Conservation (phyloP, 2,888 invertebrate genomes). For the Nesidiocoris tenuis region DNA sequence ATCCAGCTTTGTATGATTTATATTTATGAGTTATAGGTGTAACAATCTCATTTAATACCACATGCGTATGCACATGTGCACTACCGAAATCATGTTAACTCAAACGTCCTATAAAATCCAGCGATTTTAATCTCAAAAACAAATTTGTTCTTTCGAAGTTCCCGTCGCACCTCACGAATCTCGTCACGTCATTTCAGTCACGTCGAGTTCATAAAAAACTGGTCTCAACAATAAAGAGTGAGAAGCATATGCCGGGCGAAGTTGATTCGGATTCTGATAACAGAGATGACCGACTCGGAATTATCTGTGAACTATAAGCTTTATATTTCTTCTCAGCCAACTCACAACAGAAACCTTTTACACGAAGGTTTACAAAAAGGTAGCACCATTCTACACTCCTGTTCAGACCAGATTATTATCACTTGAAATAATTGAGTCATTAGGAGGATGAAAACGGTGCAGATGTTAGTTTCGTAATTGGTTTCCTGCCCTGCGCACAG, state of each 20-base stretch:
- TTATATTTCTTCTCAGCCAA: not conserved
- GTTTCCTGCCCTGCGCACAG: not conserved
- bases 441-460: not conserved
- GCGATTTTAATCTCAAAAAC: no score
- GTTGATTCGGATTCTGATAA: not conserved
- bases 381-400: not conserved
- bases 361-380: not conserved
- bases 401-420: not conserved
- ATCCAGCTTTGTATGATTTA: no score
- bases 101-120: no score
- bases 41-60: no score
- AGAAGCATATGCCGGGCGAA: not conserved
- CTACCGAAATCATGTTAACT: no score
- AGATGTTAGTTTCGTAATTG: not conserved
- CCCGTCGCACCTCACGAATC: no score
- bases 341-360: not conserved
- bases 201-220: not conserved
- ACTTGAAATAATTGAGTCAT: not conserved
- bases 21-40: no score
- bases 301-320: not conserved
- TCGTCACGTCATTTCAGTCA: not conserved
- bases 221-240: not conserved
- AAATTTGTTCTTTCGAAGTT: no score
- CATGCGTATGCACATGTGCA: no score
- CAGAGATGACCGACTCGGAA: not conserved